Percentiles rank a stretch among this genome's conserved stretches.
Evolutionary conservation across 1,140 invertebrate species (phyloP).

Genomic region (Maconellicoccus hirsutus): DNA sequence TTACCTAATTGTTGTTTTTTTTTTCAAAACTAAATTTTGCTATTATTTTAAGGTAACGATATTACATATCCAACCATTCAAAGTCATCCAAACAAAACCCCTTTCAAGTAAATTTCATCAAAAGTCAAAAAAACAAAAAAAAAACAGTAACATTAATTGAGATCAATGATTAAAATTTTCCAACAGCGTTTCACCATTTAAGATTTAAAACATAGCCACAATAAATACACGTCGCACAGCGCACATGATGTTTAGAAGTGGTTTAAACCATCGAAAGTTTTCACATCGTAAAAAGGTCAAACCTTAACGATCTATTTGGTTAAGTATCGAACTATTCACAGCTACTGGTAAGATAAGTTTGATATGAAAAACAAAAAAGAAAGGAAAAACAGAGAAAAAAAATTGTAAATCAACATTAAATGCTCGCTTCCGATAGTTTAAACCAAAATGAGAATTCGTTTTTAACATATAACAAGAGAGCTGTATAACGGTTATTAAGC

Average conservation of each 20-base stretch:
- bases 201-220: background rate
- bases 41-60: no score
- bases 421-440: conserved; percentile 2
- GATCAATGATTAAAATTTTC: background rate
- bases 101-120: background rate
- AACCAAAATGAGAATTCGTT: background rate
- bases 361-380: background rate
- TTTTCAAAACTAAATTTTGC: no score
- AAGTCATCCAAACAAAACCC: no score
- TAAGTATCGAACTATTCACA: background rate
- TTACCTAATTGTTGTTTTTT: no score
- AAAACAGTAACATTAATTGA: background rate
- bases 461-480: conserved; percentile 4
- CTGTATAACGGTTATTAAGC: background rate
- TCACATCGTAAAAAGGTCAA: background rate
- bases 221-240: background rate
- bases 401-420: no score
- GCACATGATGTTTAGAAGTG: background rate
- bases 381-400: background rate
- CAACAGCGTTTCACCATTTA: background rate
- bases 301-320: background rate
- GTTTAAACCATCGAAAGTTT: background rate
- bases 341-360: background rate
- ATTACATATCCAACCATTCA: no score
- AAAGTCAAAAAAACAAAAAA: background rate